Evolutionary conservation across 2,888 invertebrate species (phyloP), one percentile per base, ranked within the genome.

Genomic region (Zygogramma bicolorata): DNA sequence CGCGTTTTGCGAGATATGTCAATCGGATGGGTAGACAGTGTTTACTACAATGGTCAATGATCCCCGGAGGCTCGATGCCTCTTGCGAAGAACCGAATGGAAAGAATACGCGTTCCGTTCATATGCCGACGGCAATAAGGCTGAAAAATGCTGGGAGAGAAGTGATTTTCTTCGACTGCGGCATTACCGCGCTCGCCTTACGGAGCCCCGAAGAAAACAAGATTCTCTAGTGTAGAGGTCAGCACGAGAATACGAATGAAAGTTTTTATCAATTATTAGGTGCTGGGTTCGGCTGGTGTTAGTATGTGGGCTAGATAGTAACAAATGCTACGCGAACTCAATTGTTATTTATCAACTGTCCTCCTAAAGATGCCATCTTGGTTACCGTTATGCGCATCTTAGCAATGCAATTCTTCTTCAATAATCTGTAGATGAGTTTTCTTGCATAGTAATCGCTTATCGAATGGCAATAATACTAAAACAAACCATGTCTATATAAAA

Each of bases 221-320:
- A 53, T 25, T 53, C 53, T 53, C 53, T 53, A 25, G 53, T 53
- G 53, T 53, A 22, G 53, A 53, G 53, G 53, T 53, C 53, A 53
- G 49, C 53, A 13, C 40, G 42, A 58, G 66, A 59, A 66, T 66
- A 59, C 66, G 40, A 66, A 66, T 58, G 58, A 34, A 18, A 57
- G 27, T 58, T 58, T 58, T 42, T 53, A 53, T 27, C 53, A 18
- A 53, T 53, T 53, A 53, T 27, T 53, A n/a, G 53, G 15, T 53
- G 53, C 53, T 25, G 53, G 53, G 53, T 53, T 25, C 1, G 42
- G 42, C 42, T 46, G 46, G 10, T 46, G 46, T 20, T 53, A 53
- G 53, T 53, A 27, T 27, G 53, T 27, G 27, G 53, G 53, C 53
- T 27, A 53, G 13, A 25, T 22, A 10, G 7, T 25, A n/a, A n/a